phyloP scores from a whole-genome alignment of 2,113 vertebrate genomes.

The Forbesichthys papilliferus region DNA sequence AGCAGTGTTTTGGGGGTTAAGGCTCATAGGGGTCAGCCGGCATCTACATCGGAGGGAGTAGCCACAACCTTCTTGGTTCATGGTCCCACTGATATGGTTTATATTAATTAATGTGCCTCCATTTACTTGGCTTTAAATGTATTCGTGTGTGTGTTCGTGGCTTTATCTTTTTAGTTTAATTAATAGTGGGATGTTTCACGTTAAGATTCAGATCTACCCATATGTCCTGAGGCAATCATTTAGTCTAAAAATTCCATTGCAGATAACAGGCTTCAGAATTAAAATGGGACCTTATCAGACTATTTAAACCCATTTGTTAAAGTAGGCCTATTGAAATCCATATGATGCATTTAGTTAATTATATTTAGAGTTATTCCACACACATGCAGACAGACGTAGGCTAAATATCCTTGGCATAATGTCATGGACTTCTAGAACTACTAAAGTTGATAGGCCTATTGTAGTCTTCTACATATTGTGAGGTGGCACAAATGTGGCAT shows the following conservation, averaged over 20 bases:
- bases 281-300: too few species aligned
- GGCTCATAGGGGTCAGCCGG: slow-evolving; percentile 22
- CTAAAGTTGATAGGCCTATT: too few species aligned
- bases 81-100: slow-evolving; percentile 23
- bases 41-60: slow-evolving; percentile 35
- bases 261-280: neutral
- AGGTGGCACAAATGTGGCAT: too few species aligned
- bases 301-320: too few species aligned
- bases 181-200: slow-evolving; percentile 2
- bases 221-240: neutral
- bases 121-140: neutral
- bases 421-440: too few species aligned
- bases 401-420: neutral
- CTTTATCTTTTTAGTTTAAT: neutral
- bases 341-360: too few species aligned
- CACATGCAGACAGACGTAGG: too few species aligned
- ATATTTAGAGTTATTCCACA: too few species aligned
- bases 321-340: too few species aligned
- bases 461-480: too few species aligned
- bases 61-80: slow-evolving; percentile 49
- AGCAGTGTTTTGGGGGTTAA: slow-evolving; percentile 17
- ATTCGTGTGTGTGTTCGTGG: neutral
- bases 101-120: slow-evolving; percentile 25
- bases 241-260: slow-evolving; percentile 4
- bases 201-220: slow-evolving; percentile 6